These are phyloP conservation scores for Peromyscus polionotus DNA, from an alignment of 2,113 vertebrate genomes.

Conservation along the genomic window DNA sequence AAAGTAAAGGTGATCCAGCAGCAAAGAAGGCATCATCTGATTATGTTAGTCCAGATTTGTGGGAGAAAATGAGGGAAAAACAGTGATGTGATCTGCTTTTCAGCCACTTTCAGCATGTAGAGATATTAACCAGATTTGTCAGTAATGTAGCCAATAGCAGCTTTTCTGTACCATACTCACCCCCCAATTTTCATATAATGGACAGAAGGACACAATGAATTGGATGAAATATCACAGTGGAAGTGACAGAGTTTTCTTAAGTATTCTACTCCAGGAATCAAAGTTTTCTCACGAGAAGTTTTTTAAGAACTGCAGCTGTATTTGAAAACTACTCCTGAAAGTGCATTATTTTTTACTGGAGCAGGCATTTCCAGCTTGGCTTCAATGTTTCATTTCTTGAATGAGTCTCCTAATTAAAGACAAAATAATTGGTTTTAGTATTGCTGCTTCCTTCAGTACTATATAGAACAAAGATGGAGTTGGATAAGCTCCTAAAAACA, in stretches of 20 bases:
- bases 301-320: not conserved
- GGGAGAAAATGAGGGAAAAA: not conserved
- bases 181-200: not conserved
- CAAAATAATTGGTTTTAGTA: not conserved
- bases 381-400: not conserved
- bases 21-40: conserved; percentile 35
- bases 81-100: not conserved
- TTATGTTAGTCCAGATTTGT: not conserved
- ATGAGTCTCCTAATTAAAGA: not conserved
- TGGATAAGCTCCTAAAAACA: not conserved
- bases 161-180: not conserved
- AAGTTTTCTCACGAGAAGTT: not conserved
- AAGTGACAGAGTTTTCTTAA: not conserved
- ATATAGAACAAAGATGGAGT: not conserved
- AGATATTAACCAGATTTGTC: not conserved
- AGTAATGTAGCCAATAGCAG: not conserved
- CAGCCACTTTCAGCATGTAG: not conserved
- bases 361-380: not conserved
- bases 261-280: not conserved
- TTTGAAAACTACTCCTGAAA: not conserved
- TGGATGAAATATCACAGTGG: not conserved
- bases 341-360: not conserved
- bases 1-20: not conserved
- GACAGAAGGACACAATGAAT: not conserved
- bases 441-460: not conserved